phyloP scores from a whole-genome alignment of 2,797 vertebrate genomes.

The Sebastes miniatus region DNA sequence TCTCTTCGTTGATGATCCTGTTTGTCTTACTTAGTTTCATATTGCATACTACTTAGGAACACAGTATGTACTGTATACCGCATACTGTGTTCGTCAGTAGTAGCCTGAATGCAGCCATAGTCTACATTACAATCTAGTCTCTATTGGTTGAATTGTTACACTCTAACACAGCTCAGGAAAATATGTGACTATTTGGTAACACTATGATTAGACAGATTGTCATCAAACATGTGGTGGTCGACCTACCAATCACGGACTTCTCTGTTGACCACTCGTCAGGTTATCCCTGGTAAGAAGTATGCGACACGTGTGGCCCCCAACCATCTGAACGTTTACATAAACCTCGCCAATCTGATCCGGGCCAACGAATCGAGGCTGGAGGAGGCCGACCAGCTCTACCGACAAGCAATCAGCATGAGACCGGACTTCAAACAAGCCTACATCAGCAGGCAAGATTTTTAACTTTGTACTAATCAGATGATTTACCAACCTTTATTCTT shows the following conservation, averaged over 20 bases:
- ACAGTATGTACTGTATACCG: no score
- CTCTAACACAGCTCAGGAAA: not conserved
- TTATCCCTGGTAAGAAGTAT: slow-evolving; percentile 98
- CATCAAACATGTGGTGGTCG: not conserved
- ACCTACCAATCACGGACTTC: not conserved
- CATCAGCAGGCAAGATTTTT: slow-evolving; percentile 90
- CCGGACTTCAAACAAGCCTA: slow-evolving; percentile 99
- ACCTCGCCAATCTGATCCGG: slow-evolving; percentile 96
- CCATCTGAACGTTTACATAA: slow-evolving; percentile 98
- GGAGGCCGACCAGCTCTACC: slow-evolving; percentile 97
- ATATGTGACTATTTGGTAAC: not conserved
- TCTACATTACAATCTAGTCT: not conserved
- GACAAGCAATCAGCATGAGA: slow-evolving; percentile 99
- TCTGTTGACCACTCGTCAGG: slow-evolving; percentile 73
- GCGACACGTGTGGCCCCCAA: slow-evolving; percentile 97
- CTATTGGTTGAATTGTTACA: not conserved
- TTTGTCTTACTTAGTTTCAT: no score
- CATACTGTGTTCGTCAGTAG: no score
- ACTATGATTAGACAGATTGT: not conserved
- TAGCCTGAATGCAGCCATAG: not conserved
- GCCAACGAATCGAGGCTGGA: slow-evolving; percentile 95
- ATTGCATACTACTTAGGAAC: no score
- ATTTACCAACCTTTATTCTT: not conserved
- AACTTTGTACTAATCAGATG: not conserved
- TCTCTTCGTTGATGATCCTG: no score